Conservation (phyloP, 2,113 vertebrate genomes). For the Cacatua alba region DNA sequence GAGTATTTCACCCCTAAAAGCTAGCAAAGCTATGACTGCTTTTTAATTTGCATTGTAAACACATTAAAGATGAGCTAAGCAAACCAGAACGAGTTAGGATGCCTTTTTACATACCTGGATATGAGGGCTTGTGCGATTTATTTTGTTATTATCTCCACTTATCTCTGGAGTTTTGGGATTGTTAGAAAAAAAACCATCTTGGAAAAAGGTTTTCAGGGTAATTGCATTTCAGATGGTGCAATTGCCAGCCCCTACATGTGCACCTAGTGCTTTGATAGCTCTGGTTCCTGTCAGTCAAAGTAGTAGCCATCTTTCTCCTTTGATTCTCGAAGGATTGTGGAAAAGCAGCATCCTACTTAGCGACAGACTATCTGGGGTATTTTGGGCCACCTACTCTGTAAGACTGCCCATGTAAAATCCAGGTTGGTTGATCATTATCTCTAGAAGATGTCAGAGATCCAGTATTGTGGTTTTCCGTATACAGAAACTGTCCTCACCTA, state of each 20-base stretch:
- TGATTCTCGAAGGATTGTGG: fast-evolving
- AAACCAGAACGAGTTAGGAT: neutral
- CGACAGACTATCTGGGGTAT: neutral
- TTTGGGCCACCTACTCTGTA: neutral
- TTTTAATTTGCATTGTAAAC: slow-evolving; percentile 66
- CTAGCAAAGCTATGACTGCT: slow-evolving; percentile 34
- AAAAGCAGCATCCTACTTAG: neutral
- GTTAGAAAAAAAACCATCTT: neutral
- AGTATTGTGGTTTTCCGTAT: neutral
- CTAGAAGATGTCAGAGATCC: neutral
- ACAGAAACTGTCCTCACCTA: neutral
- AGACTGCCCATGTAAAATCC: neutral
- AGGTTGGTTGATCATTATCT: neutral
- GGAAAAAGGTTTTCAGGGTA: neutral
- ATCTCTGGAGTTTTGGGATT: neutral
- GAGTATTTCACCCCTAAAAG: slow-evolving; percentile 70
- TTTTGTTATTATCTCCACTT: slow-evolving; percentile 21
- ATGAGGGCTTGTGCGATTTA: neutral
- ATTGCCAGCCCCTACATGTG: neutral
- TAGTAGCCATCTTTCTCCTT: neutral
- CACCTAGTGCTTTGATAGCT: neutral
- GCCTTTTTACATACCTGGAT: slow-evolving; percentile 35
- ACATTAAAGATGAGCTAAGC: slow-evolving; percentile 58
- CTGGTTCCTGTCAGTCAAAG: neutral
- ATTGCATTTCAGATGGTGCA: neutral